Base-by-base conservation (phyloP, 1,140 invertebrate species). In the Drosophila ironensis region DNA sequence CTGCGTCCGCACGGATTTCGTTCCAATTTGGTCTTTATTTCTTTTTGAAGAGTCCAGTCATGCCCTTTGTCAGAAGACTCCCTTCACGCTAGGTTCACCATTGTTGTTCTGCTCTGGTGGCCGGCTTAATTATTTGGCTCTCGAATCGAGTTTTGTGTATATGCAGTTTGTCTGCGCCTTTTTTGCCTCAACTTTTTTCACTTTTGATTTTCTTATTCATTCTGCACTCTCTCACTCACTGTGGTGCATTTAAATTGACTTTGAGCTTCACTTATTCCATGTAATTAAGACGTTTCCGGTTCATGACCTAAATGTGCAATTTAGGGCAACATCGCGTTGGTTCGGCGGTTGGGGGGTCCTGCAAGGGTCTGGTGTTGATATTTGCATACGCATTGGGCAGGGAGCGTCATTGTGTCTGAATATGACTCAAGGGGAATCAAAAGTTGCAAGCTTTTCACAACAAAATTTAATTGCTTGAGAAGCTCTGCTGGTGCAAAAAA, bases 201-300 rank as follows among this genome's bases (percentile, higher is more conserved):
- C 41, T 47, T 41, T 68, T 46, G 50, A 54, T 46, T 66, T 52
- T 66, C 14, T 38, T 67, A 20, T 27, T 30, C 44, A 27, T 45
- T 67, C 20, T 61, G 47, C 61, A 45, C 37, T 33, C 14, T 33
- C 14, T 33, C 48, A 52, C 63, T 61, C 40, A 44, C 56, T 69
- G 63, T 57, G 64, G 48, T 47, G 53, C 53, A 73, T 80, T 69
- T 72, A 81, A 81, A 81, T 81, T 67, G 76, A 66, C 66, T 74
- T 81, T 67, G 67, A 81, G 76, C 71, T 64, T 73, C 66, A 67
- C 71, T 75, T 81, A 71, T 75, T 72, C 60, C 41, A 48, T 73
- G 76, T 80, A 80, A 81, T 80, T 80, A 80, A 80, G 71, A 81
- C 76, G 64, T 80, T 80, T 80, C 76, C 76, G 71, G 76, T 72